Evolutionary conservation across 2,113 vertebrate genomes (phyloP).

Genomic region (Excalfactoria chinensis): DNA sequence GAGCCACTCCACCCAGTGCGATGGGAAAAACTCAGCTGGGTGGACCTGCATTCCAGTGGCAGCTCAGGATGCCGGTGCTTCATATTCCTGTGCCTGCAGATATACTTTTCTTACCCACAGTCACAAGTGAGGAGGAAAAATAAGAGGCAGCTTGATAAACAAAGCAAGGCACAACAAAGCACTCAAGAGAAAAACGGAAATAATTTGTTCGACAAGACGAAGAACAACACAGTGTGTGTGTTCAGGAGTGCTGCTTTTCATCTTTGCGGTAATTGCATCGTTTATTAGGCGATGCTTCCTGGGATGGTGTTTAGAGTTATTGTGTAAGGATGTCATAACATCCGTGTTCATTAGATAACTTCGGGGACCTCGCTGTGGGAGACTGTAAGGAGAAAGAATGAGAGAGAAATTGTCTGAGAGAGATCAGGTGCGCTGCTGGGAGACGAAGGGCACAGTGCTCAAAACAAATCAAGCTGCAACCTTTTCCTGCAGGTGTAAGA

Average conservation of each 20-base stretch:
- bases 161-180: neutral
- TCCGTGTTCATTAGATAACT: constrained; percentile 14
- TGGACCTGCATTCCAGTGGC: constrained; percentile 36
- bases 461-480: neutral
- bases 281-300: constrained; percentile 1
- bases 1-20: constrained; percentile 48
- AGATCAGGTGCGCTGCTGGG: neutral
- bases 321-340: neutral
- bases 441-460: neutral
- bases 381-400: neutral
- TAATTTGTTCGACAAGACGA: neutral
- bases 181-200: neutral
- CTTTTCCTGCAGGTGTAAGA: neutral
- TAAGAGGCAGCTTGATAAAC: neutral
- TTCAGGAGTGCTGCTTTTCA: constrained; percentile 3
- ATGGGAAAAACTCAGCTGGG: constrained; percentile 49
- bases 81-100: constrained; percentile 42
- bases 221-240: neutral
- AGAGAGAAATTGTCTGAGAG: neutral
- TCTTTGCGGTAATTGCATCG: neutral
- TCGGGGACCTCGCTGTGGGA: neutral
- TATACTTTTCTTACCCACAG: neutral
- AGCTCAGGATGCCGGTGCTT: neutral
- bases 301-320: neutral
- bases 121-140: neutral